Percentiles rank a stretch among this genome's conserved stretches.
phyloP scores from a whole-genome alignment of 2,113 vertebrate genomes.

The Polypterus senegalus region DNA sequence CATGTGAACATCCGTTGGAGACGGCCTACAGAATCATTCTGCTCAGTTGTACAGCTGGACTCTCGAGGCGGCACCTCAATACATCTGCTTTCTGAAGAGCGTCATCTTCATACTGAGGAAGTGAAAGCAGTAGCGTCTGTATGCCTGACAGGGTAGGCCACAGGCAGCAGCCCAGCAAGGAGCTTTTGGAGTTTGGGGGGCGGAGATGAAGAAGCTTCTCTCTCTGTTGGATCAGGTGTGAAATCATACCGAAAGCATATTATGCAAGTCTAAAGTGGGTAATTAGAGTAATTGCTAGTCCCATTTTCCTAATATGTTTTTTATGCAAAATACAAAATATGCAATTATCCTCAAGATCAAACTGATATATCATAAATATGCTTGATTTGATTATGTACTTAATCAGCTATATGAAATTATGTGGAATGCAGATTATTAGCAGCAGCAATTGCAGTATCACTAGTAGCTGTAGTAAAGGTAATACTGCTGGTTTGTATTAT shows the following conservation, averaged over 20 bases:
- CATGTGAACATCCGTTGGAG: too few relatives aligned
- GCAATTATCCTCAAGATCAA: conserved; percentile 58
- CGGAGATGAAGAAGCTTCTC: neutral
- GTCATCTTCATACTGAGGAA: neutral
- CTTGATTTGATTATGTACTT: conserved; percentile 60
- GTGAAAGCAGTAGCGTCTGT: neutral
- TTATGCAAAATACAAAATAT: conserved; percentile 59
- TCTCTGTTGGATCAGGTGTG: neutral
- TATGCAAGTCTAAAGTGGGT: conserved; percentile 43
- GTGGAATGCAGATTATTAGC: conserved; percentile 59
- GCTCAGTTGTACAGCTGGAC: neutral
- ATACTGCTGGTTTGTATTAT: conserved; percentile 49
- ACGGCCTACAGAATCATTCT: too few relatives aligned
- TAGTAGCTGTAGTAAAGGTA: conserved; percentile 34
- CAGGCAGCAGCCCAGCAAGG: neutral
- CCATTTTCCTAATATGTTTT: conserved; percentile 57
- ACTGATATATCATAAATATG: conserved; percentile 55
- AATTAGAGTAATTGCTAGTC: conserved; percentile 50
- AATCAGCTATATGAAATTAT: conserved; percentile 61
- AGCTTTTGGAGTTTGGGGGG: neutral
- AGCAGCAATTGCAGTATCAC: conserved; percentile 52
- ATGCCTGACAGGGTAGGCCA: neutral
- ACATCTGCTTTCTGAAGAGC: neutral
- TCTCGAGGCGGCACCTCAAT: conserved; percentile 32
- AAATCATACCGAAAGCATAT: conserved; percentile 32